These are phyloP conservation scores for Galaxea fascicularis DNA, from an alignment of 92 coral and sea anemone species.

Conservation along the genomic window DNA sequence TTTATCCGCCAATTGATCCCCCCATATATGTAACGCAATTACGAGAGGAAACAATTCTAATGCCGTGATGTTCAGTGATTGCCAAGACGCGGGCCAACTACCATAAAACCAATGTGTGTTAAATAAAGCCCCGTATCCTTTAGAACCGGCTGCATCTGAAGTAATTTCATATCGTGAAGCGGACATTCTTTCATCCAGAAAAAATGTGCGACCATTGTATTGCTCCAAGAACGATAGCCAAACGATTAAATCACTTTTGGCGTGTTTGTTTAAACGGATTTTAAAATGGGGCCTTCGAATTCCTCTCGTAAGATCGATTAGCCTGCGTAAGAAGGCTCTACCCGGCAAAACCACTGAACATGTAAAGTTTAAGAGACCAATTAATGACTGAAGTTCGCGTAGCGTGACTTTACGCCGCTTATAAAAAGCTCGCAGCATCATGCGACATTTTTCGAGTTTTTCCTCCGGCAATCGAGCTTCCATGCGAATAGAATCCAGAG, in stretches of 20 bases:
- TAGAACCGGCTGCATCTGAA: conserved; percentile 38
- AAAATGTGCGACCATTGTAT: conserved; percentile 39
- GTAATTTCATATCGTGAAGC: conserved; percentile 10
- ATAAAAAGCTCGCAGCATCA: conserved; percentile 1
- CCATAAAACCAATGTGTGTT: conserved; percentile 30
- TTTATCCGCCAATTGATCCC: conserved; percentile 24
- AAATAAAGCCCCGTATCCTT: conserved; percentile 40
- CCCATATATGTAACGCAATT: conserved; percentile 35
- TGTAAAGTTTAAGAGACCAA: conserved; percentile 21
- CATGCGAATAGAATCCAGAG: conserved; percentile 49
- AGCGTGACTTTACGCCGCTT: background rate
- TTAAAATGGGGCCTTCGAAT: conserved; percentile 26
- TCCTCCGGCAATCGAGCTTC: conserved; percentile 65
- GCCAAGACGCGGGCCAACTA: conserved; percentile 30
- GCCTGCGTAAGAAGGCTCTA: conserved; percentile 44
- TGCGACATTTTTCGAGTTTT: conserved; percentile 49
- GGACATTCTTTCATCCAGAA: conserved; percentile 46
- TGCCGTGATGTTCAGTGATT: conserved; percentile 26
- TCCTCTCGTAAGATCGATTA: conserved; percentile 43
- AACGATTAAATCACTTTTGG: conserved; percentile 33
- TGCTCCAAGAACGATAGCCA: conserved; percentile 34
- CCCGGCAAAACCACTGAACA: conserved; percentile 26
- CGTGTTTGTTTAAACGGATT: conserved; percentile 4
- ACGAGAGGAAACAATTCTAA: conserved; percentile 42
- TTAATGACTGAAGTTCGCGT: conserved; percentile 16